Evolutionary conservation across 2,888 invertebrate species (phyloP).

Genomic region (Nomada hirtipes): DNA sequence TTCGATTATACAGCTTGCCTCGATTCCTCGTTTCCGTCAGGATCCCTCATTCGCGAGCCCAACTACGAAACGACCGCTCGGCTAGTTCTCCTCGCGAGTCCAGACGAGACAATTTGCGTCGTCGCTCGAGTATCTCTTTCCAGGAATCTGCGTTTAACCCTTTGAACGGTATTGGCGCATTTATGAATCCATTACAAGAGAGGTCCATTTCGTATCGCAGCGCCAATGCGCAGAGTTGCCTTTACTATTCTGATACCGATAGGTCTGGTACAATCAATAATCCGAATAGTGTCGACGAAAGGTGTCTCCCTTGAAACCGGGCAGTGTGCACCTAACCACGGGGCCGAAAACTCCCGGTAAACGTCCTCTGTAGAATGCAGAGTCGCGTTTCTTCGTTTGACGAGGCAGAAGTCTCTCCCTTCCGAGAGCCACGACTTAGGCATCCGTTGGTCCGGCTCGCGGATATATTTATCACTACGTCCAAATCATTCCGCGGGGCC

Average conservation of each 20-base stretch:
- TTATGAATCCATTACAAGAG: too few species aligned
- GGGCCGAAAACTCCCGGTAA: conserved; percentile 65
- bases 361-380: conserved; percentile 76
- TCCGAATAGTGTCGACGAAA: too few species aligned
- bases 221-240: too few species aligned
- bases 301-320: background rate
- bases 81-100: too few species aligned
- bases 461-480: conserved; percentile 72
- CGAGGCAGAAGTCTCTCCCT: conserved; percentile 28
- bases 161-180: too few species aligned
- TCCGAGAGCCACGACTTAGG: conserved; percentile 37
- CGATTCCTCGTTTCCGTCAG: background rate
- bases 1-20: background rate
- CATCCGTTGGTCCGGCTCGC: conserved; percentile 49
- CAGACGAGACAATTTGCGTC: too few species aligned
- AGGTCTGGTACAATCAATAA: too few species aligned
- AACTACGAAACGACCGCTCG: too few species aligned
- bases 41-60: background rate
- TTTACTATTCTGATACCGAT: too few species aligned
- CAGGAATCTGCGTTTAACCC: too few species aligned
- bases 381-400: conserved; percentile 58
- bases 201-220: too few species aligned
- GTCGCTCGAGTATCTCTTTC: too few species aligned
- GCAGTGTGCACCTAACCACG: conserved; percentile 32
- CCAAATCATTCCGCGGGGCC: conserved; percentile 65